Evolutionary conservation across 2,797 vertebrate species (phyloP).

Genomic region (Rhinichthys osculus): DNA sequence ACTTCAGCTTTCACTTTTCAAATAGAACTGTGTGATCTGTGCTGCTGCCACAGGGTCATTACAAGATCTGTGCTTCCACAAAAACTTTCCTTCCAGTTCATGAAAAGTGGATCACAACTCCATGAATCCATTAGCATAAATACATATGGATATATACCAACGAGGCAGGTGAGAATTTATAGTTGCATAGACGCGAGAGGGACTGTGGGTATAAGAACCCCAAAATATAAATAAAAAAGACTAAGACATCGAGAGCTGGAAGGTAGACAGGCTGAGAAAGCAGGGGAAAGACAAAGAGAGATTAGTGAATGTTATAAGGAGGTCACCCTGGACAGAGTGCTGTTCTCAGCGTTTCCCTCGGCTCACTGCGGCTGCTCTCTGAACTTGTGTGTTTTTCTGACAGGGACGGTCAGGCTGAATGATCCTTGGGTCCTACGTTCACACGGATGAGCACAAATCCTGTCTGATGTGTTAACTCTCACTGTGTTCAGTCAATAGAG

Average conservation of each 20-base stretch:
- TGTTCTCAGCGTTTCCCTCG: constrained; percentile 43
- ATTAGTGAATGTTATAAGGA: constrained; percentile 42
- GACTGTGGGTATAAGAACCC: neutral
- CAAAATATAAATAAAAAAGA: constrained; percentile 11
- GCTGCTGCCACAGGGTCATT: constrained; percentile 21
- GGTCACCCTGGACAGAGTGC: constrained; percentile 37
- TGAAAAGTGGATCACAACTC: constrained; percentile 32
- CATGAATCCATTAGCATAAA: constrained; percentile 26
- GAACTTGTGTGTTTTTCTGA: constrained; percentile 37
- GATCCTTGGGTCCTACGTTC: constrained; percentile 68
- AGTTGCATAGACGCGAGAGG: neutral
- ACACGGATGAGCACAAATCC: constrained; percentile 66
- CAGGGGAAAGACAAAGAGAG: neutral
- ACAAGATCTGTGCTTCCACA: constrained; percentile 10
- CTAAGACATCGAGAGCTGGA: constrained; percentile 2
- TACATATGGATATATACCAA: constrained; percentile 30
- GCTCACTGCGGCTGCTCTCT: constrained; percentile 21
- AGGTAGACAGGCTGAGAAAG: constrained; percentile 26
- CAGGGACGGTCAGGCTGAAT: constrained; percentile 41
- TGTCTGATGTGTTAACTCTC: constrained; percentile 76
- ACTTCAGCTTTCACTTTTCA: constrained; percentile 39
- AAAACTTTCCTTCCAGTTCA: constrained; percentile 7
- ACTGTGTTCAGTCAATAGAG: constrained; percentile 43
- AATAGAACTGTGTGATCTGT: constrained; percentile 25
- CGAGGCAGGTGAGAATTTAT: constrained; percentile 32